Evolutionary conservation across 2,888 invertebrate species (phyloP).

Genomic region (Fragum fragum): DNA sequence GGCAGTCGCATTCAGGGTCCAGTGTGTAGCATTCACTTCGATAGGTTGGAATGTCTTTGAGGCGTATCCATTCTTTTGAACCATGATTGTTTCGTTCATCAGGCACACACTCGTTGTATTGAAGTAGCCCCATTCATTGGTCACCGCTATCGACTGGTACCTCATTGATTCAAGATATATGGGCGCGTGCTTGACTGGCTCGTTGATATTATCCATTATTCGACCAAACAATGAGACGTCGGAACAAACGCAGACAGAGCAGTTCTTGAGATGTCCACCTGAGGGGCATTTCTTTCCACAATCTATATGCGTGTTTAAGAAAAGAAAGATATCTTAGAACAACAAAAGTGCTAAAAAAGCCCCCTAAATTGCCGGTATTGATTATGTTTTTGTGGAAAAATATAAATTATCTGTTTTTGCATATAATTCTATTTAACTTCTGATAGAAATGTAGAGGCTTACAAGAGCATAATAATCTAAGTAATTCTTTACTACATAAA

Average conservation of each 20-base stretch:
- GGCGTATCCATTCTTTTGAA: background rate
- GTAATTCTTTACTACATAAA: no score
- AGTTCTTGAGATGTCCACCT: slow-evolving; percentile 29
- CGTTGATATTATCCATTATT: slow-evolving; percentile 23
- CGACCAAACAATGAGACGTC: slow-evolving; percentile 29
- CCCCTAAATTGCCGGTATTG: no score
- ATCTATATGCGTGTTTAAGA: slow-evolving; percentile 15
- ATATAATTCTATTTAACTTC: no score
- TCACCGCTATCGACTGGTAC: slow-evolving; percentile 7
- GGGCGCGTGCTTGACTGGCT: slow-evolving; percentile 11
- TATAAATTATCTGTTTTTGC: no score
- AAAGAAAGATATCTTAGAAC: no score
- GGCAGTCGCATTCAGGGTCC: slow-evolving; percentile 16
- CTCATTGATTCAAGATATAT: slow-evolving; percentile 16
- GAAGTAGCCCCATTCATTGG: slow-evolving; percentile 8
- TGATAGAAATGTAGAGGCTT: no score
- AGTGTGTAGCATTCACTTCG: slow-evolving; percentile 29
- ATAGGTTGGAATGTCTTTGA: background rate
- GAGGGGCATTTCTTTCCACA: slow-evolving; percentile 23
- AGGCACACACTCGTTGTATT: slow-evolving; percentile 20
- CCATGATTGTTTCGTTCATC: slow-evolving; percentile 10
- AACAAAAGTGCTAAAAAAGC: no score
- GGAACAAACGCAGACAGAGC: slow-evolving; percentile 28
- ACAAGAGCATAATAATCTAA: no score
- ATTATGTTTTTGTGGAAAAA: no score